These are phyloP conservation scores for Poeciliopsis gracilis DNA, from an alignment of 2,797 vertebrate species.

Conservation along the genomic window DNA sequence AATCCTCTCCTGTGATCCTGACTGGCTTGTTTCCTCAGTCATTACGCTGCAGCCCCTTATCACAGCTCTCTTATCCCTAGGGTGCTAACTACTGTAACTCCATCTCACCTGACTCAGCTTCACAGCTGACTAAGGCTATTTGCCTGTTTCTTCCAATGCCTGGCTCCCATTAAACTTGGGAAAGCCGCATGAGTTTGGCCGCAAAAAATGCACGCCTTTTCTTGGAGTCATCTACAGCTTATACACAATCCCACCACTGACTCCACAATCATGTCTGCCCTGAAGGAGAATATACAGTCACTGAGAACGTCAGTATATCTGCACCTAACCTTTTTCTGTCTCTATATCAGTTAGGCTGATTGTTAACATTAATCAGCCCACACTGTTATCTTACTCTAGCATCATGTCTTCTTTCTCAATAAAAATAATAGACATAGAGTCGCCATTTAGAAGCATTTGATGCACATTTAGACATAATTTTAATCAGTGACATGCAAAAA, in stretches of 20 bases:
- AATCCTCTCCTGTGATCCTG: constrained; percentile 75
- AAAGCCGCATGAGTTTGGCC: constrained; percentile 39
- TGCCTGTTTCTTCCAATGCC: constrained; percentile 28
- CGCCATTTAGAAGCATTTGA: constrained; percentile 41
- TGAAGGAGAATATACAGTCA: constrained; percentile 54
- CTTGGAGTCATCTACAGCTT: constrained; percentile 37
- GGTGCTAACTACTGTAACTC: constrained; percentile 57
- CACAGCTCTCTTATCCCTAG: constrained; percentile 56
- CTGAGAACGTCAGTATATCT: constrained; percentile 58
- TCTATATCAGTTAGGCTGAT: constrained; percentile 63
- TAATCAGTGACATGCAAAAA: constrained; percentile 66
- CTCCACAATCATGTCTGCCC: constrained; percentile 39
- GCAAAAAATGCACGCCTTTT: constrained; percentile 43
- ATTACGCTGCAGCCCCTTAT: constrained; percentile 68
- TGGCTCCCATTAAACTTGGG: constrained; percentile 47
- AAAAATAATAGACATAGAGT: constrained; percentile 45
- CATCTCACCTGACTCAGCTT: constrained; percentile 30
- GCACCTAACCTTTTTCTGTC: constrained; percentile 64
- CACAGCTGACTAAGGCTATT: constrained; percentile 48
- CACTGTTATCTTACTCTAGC: constrained; percentile 58
- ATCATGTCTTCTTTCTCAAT: constrained; percentile 36
- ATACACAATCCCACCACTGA: constrained; percentile 30
- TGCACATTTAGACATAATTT: constrained; percentile 65
- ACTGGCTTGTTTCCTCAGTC: constrained; percentile 71
- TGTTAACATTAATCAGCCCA: constrained; percentile 56